Percentiles rank a stretch among this genome's conserved stretches.
Evolutionary conservation across 1,140 invertebrate species (phyloP).

Genomic region (Gryon sp.): DNA sequence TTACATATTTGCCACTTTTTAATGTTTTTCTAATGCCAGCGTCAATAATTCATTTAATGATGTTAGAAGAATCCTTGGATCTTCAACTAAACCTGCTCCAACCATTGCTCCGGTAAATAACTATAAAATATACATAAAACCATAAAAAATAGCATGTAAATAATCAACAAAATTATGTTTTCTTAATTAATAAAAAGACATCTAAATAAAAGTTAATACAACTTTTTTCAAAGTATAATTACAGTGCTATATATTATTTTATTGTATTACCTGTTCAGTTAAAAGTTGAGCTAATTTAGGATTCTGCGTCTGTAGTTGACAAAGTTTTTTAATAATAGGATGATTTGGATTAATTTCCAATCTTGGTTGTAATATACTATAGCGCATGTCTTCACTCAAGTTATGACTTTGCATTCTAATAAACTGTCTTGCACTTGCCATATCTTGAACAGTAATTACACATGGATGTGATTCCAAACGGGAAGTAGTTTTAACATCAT

Average conservation of each 20-base stretch:
- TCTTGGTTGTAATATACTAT: constrained; percentile 92
- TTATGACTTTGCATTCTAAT: constrained; percentile 92
- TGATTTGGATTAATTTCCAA: constrained; percentile 97
- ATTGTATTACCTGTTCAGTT: constrained; percentile 90
- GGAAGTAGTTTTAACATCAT: constrained; percentile 89
- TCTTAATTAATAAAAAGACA: too few species aligned
- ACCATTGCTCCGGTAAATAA: constrained; percentile 97
- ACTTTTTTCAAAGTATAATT: too few species aligned
- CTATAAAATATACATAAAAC: constrained; percentile 80
- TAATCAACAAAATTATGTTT: too few species aligned
- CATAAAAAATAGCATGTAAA: too few species aligned
- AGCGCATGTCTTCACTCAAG: constrained; percentile 91
- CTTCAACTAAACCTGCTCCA: constrained; percentile 95
- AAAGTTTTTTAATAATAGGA: constrained; percentile 94
- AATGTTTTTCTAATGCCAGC: constrained; percentile 91
- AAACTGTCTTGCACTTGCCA: constrained; percentile 97
- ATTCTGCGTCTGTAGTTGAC: constrained; percentile 86
- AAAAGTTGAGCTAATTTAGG: constrained; percentile 90
- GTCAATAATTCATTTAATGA: constrained; percentile 93
- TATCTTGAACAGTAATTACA: constrained; percentile 95
- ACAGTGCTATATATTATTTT: too few species aligned
- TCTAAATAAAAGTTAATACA: too few species aligned
- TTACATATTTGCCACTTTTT: constrained; percentile 39
- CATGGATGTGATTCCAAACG: constrained; percentile 94
- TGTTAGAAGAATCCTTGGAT: constrained; percentile 90